phyloP scores from a whole-genome alignment of 2,888 invertebrate species.

The Acleris holmiana region DNA sequence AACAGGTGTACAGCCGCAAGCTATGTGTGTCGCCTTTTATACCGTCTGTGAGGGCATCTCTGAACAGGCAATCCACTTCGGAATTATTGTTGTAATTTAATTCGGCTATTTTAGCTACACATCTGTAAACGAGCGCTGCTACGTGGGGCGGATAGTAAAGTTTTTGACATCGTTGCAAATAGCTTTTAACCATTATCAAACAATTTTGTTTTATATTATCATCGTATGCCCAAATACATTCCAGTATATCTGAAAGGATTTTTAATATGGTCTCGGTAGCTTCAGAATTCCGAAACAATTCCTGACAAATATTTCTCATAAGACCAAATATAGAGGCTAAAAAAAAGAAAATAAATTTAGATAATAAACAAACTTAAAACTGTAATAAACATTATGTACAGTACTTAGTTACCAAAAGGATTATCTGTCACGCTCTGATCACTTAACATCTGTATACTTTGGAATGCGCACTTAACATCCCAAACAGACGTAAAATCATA shows the following conservation, averaged over 20 bases:
- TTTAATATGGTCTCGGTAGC: constrained; percentile 61
- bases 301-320: constrained; percentile 70
- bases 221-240: constrained; percentile 59
- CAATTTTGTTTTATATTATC: constrained; percentile 68
- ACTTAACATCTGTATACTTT: constrained; percentile 61
- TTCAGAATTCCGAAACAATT: constrained; percentile 65
- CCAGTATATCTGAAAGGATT: constrained; percentile 62
- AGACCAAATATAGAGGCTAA: constrained; percentile 66
- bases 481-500: constrained; percentile 60
- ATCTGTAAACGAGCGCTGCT: constrained; percentile 70
- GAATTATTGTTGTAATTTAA: constrained; percentile 52
- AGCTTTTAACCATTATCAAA: constrained; percentile 72
- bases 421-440: constrained; percentile 53
- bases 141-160: constrained; percentile 68
- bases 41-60: constrained; percentile 56
- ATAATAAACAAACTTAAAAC: constrained; percentile 20
- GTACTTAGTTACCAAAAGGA: constrained; percentile 60
- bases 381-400: constrained; percentile 25
- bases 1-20: constrained; percentile 68
- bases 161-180: constrained; percentile 65
- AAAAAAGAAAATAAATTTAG: constrained; percentile 40
- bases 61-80: constrained; percentile 54
- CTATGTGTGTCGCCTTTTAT: constrained; percentile 61
- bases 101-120: constrained; percentile 64
- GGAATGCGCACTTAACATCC: constrained; percentile 64